Evolutionary conservation across 2,888 invertebrate species (phyloP).

Genomic region (Polietes domitor): DNA sequence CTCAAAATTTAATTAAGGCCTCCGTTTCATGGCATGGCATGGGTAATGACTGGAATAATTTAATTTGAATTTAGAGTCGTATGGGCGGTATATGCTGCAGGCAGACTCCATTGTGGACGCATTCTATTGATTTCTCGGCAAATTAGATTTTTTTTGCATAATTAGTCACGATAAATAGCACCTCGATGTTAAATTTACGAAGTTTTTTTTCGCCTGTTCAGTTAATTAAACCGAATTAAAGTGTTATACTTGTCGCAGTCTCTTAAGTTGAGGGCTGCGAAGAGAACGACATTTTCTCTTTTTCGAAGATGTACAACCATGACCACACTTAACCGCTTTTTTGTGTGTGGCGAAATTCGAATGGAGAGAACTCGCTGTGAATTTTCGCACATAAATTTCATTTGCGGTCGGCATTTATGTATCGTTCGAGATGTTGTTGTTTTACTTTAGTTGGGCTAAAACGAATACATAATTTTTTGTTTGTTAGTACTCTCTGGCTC

Average conservation of each 20-base stretch:
- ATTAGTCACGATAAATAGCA: constrained; percentile 2
- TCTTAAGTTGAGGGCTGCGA: constrained; percentile 3
- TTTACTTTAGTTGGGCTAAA: not conserved
- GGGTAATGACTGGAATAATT: too few species aligned
- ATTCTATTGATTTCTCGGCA: not conserved
- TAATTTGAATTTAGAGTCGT: too few species aligned
- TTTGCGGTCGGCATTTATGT: constrained; percentile 44
- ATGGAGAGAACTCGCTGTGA: constrained; percentile 20
- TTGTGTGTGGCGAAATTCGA: constrained; percentile 22
- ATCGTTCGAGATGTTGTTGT: not conserved
- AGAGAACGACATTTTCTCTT: not conserved
- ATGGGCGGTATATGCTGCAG: too few species aligned
- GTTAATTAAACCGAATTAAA: constrained; percentile 29
- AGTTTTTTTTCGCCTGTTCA: not conserved
- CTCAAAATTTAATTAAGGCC: too few species aligned
- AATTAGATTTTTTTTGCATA: constrained; percentile 14
- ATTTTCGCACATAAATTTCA: not conserved
- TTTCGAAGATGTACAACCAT: constrained; percentile 41
- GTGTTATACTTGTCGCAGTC: constrained; percentile 48
- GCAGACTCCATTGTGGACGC: not conserved
- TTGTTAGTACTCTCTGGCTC: not conserved
- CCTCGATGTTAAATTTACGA: constrained; percentile 4
- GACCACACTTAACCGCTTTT: constrained; percentile 61
- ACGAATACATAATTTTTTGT: constrained; percentile 52
- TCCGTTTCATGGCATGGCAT: too few species aligned